Base-by-base conservation (phyloP, 2,797 vertebrate species). In the Brachymystax lenok region DNA sequence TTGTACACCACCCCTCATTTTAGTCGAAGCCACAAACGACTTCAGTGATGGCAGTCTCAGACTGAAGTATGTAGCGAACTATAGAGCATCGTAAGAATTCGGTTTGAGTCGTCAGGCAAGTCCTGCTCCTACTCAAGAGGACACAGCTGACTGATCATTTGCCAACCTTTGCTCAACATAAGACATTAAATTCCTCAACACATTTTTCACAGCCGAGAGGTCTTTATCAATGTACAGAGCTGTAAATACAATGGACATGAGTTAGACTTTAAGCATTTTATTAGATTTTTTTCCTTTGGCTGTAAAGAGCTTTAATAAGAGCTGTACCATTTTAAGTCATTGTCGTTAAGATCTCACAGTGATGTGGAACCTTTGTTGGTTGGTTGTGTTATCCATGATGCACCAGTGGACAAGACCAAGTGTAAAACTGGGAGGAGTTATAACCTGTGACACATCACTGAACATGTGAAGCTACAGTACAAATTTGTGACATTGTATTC, bases 231-330 rank as follows among this genome's bases (percentile, higher is more conserved):
- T 94, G 93, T 94, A 94, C 89, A 95, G 88, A 90, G 83, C 83
- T 95, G 93, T 95, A 95, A 92, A 95, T 94, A 95, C 67, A 68
- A 82, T 76, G 76, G 82, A 85, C 83, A 77, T 63, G 52, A 83
- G 84, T 81, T 72, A 54, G 68, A 81, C 74, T 73, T 30, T 12
- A 56, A 79, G 69, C 30, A 69, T 75, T 75, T 73, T 61, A 70
- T 71, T 73, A 75, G 6, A 66, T 14, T 33, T 35, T 64, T 17
- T 63, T 40, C 40, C 69, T 78, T 80, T 75, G 35, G 52, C 73
- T 86, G 73, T 87, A 78, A 75, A 82, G 76, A 82, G 56, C 78
- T 76, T 77, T 46, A 77, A 63, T 27, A 63, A 63, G 78, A 86
- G 67, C 85, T 80, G 84, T 85, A 73, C 75, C 74, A 73, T 77